Evolutionary conservation across 2,797 vertebrate genomes (phyloP).

Genomic region (Gymnocypris eckloni): DNA sequence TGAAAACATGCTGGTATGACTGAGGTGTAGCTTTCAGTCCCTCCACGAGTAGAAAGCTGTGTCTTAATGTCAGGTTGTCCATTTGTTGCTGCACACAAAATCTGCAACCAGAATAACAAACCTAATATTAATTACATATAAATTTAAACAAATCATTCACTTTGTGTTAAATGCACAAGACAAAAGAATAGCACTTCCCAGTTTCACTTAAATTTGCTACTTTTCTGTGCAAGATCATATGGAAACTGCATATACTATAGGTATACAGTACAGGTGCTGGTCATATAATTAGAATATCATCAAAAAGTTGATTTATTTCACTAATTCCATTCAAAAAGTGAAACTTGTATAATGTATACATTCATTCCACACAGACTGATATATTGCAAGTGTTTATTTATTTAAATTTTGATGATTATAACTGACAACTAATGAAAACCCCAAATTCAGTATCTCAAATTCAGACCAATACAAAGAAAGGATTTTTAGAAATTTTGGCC

Average conservation of each 20-base stretch:
- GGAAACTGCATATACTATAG: background rate
- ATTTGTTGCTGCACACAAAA: conserved; percentile 42
- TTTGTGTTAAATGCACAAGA: background rate
- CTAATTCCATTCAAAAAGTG: too few relatives aligned
- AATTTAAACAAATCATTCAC: background rate
- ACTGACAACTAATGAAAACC: too few relatives aligned
- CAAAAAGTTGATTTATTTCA: too few relatives aligned
- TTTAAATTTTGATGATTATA: too few relatives aligned
- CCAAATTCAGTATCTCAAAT: too few relatives aligned
- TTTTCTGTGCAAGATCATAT: background rate
- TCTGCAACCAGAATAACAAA: background rate
- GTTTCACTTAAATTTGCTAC: background rate
- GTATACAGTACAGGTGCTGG: too few relatives aligned
- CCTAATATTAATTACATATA: background rate
- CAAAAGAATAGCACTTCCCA: background rate
- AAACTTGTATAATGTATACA: too few relatives aligned
- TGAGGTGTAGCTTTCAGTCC: conserved; percentile 56
- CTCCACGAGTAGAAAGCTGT: conserved; percentile 62
- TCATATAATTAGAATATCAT: too few relatives aligned
- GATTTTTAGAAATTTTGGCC: too few relatives aligned
- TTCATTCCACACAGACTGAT: too few relatives aligned
- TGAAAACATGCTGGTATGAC: conserved; percentile 56
- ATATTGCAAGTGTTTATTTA: too few relatives aligned
- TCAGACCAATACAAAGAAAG: too few relatives aligned
- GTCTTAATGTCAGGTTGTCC: conserved; percentile 62